Evolutionary conservation across 2,888 invertebrate genomes (phyloP).

Genomic region (Lasioglossum leucozonium): DNA sequence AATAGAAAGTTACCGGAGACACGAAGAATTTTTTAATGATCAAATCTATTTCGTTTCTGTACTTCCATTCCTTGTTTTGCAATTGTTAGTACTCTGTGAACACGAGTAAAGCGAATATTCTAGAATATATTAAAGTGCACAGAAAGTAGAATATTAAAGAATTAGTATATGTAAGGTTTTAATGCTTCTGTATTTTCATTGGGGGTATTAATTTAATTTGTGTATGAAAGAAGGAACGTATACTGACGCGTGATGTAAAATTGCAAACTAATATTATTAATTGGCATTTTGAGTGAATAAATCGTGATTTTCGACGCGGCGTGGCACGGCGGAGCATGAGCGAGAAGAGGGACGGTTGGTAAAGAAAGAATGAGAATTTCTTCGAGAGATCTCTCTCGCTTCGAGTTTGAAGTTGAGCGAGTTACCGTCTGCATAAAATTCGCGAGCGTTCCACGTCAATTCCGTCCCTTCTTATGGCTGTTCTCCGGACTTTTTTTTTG

Average conservation of each 20-base stretch:
- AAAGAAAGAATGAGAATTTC: background rate
- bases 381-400: background rate
- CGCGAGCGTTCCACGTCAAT: constrained; percentile 12
- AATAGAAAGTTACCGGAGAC: background rate
- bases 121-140: background rate
- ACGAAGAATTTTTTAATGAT: background rate
- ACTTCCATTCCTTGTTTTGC: background rate
- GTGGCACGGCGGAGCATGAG: background rate
- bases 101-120: background rate
- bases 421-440: constrained; percentile 4
- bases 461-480: background rate
- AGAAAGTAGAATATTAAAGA: no score
- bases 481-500: background rate
- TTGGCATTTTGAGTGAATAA: background rate
- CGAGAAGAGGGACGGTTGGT: background rate
- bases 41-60: background rate
- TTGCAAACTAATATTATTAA: background rate
- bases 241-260: background rate
- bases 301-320: background rate
- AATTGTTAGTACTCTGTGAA: background rate
- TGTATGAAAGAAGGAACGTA: background rate
- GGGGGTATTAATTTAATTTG: background rate
- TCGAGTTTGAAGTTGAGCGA: background rate
- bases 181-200: no score
- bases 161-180: no score